These are phyloP conservation scores for Chelonoidis abingdonii DNA, from an alignment of 2,113 vertebrate genomes.

Conservation along the genomic window DNA sequence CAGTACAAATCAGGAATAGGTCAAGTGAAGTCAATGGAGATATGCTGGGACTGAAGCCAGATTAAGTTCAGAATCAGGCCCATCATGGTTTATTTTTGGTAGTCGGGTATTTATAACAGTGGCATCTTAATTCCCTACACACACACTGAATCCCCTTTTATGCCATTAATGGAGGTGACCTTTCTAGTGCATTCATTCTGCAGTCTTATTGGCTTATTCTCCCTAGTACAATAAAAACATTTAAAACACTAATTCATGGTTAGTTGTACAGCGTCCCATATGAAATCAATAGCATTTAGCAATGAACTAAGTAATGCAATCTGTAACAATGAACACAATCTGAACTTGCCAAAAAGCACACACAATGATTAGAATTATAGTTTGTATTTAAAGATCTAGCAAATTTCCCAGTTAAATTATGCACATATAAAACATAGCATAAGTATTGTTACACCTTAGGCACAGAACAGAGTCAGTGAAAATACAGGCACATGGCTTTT, in stretches of 20 bases:
- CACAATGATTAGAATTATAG: neutral
- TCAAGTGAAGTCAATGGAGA: neutral
- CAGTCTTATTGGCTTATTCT: conserved; percentile 20
- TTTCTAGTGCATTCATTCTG: neutral
- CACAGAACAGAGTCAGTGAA: neutral
- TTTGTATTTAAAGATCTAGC: conserved; percentile 28
- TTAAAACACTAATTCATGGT: neutral
- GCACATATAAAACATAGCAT: neutral
- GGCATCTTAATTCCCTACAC: neutral
- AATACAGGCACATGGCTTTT: conserved; percentile 26
- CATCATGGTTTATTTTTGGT: neutral
- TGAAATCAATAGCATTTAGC: conserved; percentile 25
- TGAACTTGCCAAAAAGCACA: neutral
- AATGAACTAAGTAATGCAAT: conserved; percentile 3
- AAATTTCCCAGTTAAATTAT: conserved; percentile 9
- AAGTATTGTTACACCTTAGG: neutral
- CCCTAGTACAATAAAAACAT: conserved; percentile 21
- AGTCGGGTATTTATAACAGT: neutral
- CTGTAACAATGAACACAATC: neutral
- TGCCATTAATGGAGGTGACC: neutral
- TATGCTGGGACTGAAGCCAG: neutral
- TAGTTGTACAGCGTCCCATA: neutral
- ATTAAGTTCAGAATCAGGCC: fast-evolving
- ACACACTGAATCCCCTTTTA: neutral
- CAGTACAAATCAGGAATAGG: neutral